Percentiles rank a stretch among this genome's conserved stretches.
Conservation (phyloP, 2,797 vertebrate genomes). For the Petrocephalus schoutedeni region DNA sequence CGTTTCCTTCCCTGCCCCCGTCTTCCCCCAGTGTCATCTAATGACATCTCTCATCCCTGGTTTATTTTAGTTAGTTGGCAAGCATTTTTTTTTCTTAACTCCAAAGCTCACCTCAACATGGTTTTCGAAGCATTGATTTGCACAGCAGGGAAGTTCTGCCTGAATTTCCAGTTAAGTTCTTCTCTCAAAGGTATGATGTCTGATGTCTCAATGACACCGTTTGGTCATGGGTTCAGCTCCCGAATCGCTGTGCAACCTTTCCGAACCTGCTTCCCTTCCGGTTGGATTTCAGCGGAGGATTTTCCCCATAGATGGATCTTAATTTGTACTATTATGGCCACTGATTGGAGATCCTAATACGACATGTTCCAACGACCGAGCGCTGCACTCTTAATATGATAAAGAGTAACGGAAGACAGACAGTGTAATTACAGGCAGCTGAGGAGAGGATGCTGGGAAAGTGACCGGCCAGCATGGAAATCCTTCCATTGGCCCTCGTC, state of each 20-base stretch:
- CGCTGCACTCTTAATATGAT: neutral
- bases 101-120: neutral
- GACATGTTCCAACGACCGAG: neutral
- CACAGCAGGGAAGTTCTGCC: neutral
- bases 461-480: neutral
- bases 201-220: neutral
- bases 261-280: neutral
- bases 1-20: neutral
- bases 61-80: slow-evolving; percentile 2
- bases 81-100: neutral
- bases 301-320: neutral
- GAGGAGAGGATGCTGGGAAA: neutral
- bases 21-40: neutral
- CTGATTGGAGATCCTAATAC: neutral
- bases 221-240: neutral
- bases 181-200: neutral
- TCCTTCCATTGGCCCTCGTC: neutral
- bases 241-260: neutral
- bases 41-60: neutral
- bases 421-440: neutral
- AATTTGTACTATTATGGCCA: neutral
- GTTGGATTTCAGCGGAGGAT: neutral
- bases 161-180: neutral
- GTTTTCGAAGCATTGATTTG: neutral
- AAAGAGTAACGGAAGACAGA: neutral